Base-by-base conservation (phyloP, 2,888 invertebrate species). In the Andrena dorsata region DNA sequence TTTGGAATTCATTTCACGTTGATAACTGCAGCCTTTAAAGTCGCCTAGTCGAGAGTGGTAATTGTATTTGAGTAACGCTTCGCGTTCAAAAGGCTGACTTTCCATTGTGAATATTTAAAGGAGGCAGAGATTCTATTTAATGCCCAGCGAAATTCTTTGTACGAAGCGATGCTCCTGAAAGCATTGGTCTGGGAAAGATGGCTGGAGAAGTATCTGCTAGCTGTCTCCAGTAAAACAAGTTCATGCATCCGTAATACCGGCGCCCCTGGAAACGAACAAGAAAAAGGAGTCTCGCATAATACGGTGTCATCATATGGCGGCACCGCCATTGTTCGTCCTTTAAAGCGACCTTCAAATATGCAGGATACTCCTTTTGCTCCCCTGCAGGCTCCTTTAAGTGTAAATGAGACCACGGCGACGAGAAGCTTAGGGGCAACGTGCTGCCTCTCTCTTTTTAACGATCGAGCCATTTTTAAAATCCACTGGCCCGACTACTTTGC, bases 261-360 rank as follows among this genome's bases (percentile, higher is more conserved):
- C 73, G 80, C 61, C 81, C 81, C 66, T 71, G 56, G 56, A 82
- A 75, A 75, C 65, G 60, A 20, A 60, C 47, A 63, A 68, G 49
- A 51, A 51, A 71, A 81, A 80, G 76, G 61, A 63, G 66, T 28
- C 30, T 23, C 41, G 71, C 41, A 71, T 80, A 74, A 82, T 68
- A 71, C 75, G 51, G 60, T 81, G 65, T 70, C 80, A 66, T 80
- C 70, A 61, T 56, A 68, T 20, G 70, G 60, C 74, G 70, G 65
- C 66, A 80, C 26, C 28, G 75, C 81, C 66, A 82, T 82, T 82
- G 82, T 82, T 82, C 81, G 75, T 63, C 66, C 66, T 75, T 81
- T 70, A 71, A 81, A 74, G 47, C 53, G 69, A 66, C 47, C 81
- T 71, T 71, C 60, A 53, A 41, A 71, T 82, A 71, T 80, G 81